A percentile compares a stretch with the other conserved stretches of the same genome.
Conservation (phyloP, 2,113 vertebrate species). For the Coregonus clupeaformis region DNA sequence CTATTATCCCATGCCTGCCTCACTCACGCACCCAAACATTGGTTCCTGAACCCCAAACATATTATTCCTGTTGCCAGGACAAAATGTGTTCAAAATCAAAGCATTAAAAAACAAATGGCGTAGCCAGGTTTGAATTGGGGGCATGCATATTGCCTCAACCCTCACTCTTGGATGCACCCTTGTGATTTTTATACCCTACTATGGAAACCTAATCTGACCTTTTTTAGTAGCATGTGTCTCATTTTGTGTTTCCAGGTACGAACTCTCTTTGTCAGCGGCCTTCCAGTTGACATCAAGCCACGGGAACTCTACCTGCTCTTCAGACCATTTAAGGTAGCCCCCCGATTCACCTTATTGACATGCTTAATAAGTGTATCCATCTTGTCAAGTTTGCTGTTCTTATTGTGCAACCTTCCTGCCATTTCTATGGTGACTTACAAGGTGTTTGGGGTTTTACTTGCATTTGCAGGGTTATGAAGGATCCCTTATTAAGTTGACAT, state of each 20-base stretch:
- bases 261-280: slow-evolving; percentile 87
- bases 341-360: not conserved
- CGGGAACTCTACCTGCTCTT: slow-evolving; percentile 88
- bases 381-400: not conserved
- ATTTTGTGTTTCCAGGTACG: slow-evolving; percentile 73
- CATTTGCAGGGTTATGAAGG: slow-evolving; percentile 84
- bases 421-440: not conserved
- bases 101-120: no score
- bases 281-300: slow-evolving; percentile 88
- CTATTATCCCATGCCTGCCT: no score
- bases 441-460: slow-evolving; percentile 33
- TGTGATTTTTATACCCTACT: no score
- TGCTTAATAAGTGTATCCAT: not conserved
- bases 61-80: not conserved
- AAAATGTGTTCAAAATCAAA: not conserved
- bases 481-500: slow-evolving; percentile 86
- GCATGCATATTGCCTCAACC: no score
- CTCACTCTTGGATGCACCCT: no score
- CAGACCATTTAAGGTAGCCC: slow-evolving; percentile 85
- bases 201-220: no score
- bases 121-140: no score
- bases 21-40: no score
- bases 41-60: no score
- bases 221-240: no score
- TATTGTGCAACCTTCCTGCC: not conserved